phyloP scores from a whole-genome alignment of 2,113 vertebrate species.

The Ranitomeya variabilis region DNA sequence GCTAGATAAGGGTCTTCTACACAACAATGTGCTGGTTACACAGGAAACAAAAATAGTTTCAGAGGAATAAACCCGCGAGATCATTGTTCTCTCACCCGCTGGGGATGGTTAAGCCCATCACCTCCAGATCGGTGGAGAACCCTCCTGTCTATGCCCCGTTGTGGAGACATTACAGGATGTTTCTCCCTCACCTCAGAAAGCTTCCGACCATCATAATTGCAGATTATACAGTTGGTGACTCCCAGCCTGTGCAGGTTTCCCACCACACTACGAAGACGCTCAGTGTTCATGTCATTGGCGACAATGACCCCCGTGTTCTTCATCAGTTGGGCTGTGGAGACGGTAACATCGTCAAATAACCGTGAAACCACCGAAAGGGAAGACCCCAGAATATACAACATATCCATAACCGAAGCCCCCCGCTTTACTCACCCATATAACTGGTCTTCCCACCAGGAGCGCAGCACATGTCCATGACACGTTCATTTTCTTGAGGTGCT shows the following conservation, averaged over 20 bases:
- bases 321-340: slow-evolving; percentile 89
- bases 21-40: too few species aligned
- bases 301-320: slow-evolving; percentile 93
- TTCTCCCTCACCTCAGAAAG: slow-evolving; percentile 85
- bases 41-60: too few species aligned
- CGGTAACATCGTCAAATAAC: not conserved
- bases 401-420: not conserved
- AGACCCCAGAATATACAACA: not conserved
- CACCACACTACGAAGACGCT: slow-evolving; percentile 89
- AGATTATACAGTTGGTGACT: slow-evolving; percentile 87
- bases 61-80: too few species aligned
- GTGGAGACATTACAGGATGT: too few species aligned
- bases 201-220: slow-evolving; percentile 91
- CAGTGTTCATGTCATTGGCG: slow-evolving; percentile 88
- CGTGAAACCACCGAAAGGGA: not conserved
- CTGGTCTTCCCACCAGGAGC: slow-evolving; percentile 97
- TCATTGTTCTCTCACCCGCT: too few species aligned
- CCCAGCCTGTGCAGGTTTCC: slow-evolving; percentile 95
- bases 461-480: slow-evolving; percentile 93
- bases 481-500: slow-evolving; percentile 93
- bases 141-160: not conserved
- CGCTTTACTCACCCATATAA: slow-evolving; percentile 83
- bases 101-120: too few species aligned
- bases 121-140: not conserved
- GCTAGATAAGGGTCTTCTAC: too few species aligned